phyloP scores from a whole-genome alignment of 2,113 vertebrate species.

The Nesoenas mayeri region DNA sequence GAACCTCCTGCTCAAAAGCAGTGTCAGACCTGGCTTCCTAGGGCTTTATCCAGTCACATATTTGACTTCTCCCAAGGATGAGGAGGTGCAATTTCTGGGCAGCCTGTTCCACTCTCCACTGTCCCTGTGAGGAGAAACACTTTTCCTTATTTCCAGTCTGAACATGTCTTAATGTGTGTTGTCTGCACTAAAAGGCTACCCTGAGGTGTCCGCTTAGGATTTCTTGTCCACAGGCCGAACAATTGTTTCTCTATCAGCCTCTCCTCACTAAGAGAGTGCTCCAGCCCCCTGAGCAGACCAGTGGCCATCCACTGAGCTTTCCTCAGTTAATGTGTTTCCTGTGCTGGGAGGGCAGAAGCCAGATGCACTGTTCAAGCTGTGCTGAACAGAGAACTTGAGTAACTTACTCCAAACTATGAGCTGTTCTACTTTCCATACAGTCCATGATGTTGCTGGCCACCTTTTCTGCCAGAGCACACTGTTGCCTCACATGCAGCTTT shows the following conservation, averaged over 20 bases:
- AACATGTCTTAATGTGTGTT: neutral
- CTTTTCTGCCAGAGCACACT: neutral
- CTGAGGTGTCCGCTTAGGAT: neutral
- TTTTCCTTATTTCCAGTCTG: neutral
- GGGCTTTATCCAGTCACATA: neutral
- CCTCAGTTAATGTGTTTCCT: neutral
- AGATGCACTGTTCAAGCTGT: neutral
- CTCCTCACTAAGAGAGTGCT: accelerated
- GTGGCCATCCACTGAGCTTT: neutral
- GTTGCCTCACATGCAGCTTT: accelerated
- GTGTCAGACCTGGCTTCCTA: neutral
- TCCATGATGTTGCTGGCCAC: accelerated
- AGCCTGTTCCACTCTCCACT: neutral
- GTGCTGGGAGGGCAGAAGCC: neutral
- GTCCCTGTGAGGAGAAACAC: neutral
- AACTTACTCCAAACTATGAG: accelerated
- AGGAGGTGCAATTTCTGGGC: neutral
- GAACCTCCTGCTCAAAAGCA: neutral
- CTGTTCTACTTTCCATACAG: neutral
- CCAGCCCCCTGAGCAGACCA: neutral
- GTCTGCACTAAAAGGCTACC: neutral
- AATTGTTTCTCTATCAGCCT: neutral
- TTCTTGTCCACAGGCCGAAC: neutral
- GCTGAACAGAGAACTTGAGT: neutral
- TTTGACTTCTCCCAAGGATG: neutral